Evolutionary conservation across 2,797 vertebrate genomes (phyloP), one percentile per base, ranked within the genome.

Genomic region (Pitangus sulphuratus): DNA sequence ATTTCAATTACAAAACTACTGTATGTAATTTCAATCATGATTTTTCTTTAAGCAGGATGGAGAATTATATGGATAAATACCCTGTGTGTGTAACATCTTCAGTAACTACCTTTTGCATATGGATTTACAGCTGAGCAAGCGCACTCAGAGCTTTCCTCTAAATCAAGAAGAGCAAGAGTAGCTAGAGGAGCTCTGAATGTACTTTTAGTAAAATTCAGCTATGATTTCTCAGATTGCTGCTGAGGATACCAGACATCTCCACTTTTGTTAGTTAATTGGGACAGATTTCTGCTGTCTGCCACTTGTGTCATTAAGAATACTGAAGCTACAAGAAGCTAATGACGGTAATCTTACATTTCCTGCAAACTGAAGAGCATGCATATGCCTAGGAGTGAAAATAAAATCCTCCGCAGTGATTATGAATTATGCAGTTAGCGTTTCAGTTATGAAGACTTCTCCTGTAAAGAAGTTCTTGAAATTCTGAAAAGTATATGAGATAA

Each of bases 41-140:
- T 54, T 90, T 82, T 62, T 18, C 77, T 84, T 35, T 45, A 51
- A 79, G 70, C 28, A 75, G 71, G 53, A 71, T 16, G 18, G 18
- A 79, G 44, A 95, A 93, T 58, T 17, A 48, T 4, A 62, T 48
- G 60, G 62, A 85, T 80, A 77, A 83, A 82, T 40, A 69, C 20
- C 17, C 48, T 0, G 0, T 50, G 25, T 33, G 11, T 0, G 1
- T 20, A 86, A 58, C 42, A 42, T 40, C 82, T 47, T 84, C 62
- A 42, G 2, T 70, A 74, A 80, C 35, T n/a, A 57, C 31, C 19
- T 62, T 84, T 56, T 92, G 65, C 65, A 91, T n/a, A 74, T 22
- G 65, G 53, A 94, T 91, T 90, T 94, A 79, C 26, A 93, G 70
- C 58, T 65, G 45, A 93, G 39, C 39, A 79, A 95, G 66, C 17